phyloP scores from a whole-genome alignment of 1,140 invertebrate genomes.

The Penaeus chinensis region DNA sequence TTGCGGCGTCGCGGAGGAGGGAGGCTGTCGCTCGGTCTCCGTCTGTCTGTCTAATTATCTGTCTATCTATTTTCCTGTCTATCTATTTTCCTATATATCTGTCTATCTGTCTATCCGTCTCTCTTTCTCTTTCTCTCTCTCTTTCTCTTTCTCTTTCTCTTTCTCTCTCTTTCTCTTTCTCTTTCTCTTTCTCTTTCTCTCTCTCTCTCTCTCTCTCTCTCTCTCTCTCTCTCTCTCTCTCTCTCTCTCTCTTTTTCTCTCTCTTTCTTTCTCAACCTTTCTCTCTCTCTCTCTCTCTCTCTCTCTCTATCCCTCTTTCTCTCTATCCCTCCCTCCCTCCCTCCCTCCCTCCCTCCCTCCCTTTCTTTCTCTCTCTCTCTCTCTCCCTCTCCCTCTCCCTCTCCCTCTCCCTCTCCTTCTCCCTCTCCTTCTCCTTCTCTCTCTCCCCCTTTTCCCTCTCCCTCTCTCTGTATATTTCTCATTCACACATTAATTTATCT shows the following conservation, averaged over 20 bases:
- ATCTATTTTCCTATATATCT: no score
- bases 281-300: background rate
- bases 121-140: background rate
- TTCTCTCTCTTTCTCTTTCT: background rate
- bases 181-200: background rate
- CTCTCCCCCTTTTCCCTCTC: conserved; percentile 16
- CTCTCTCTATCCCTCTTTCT: background rate
- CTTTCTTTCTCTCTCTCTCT: background rate
- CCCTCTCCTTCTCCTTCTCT: background rate
- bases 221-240: background rate
- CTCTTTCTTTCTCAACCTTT: no score
- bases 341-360: conserved; percentile 9
- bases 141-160: background rate
- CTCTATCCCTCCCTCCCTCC: background rate
- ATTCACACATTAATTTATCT: background rate
- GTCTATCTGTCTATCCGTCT: background rate
- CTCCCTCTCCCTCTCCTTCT: background rate
- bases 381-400: background rate
- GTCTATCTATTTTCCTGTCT: no score
- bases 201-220: background rate
- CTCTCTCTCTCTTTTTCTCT: background rate
- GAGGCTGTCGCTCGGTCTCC: no score
- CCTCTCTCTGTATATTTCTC: conserved; percentile 8
- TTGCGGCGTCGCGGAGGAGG: no score
- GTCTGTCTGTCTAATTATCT: no score